Evolutionary conservation across 2,888 invertebrate genomes (phyloP), one percentile per base, ranked within the genome.

Genomic region (Eupithecia exiguata): DNA sequence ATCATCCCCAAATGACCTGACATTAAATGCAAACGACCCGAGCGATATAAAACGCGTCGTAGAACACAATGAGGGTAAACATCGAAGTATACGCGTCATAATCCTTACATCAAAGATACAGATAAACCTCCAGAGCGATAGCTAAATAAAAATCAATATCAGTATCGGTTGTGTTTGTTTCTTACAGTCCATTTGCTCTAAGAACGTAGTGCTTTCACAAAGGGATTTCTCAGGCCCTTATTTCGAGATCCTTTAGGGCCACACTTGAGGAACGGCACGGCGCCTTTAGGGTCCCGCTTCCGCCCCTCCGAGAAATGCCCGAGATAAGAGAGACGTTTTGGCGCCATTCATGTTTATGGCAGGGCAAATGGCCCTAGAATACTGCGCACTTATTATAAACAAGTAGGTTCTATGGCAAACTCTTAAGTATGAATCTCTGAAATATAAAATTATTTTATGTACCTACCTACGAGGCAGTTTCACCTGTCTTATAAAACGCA

Each of bases 321-420:
- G 88, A 94, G 94, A 94, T 94, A 94, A 94, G 94, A 93, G 92
- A 93, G 93, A 93, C 93, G 91, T 94, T 94, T 93, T 92, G 92
- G 90, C 92, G 89, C 94, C 92, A 93, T 94, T 94, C 92, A 93
- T 93, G 94, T 94, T 94, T 93, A 94, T 94, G 86, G 92, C 92
- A 84, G 91, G 91, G 89, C 91, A 92, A 94, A 94, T 93, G 92
- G 91, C 89, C 88, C 88, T 91, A 92, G 90, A 93, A 92, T 92
- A 92, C 89, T 89, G 89, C 91, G 90, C 85, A 91, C 93, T 94
- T 93, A 92, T 93, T 94, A 92, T 92, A 92, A 93, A 93, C 91
- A 93, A 93, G 91, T 87, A 86, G 86, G 86, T 85, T 88, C 85
- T 83, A 70, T 63, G 68, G 70, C 69, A 65, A 74, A 73, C 73